Base-by-base conservation (phyloP, 2,888 invertebrate species). In the Cotesia congregata region DNA sequence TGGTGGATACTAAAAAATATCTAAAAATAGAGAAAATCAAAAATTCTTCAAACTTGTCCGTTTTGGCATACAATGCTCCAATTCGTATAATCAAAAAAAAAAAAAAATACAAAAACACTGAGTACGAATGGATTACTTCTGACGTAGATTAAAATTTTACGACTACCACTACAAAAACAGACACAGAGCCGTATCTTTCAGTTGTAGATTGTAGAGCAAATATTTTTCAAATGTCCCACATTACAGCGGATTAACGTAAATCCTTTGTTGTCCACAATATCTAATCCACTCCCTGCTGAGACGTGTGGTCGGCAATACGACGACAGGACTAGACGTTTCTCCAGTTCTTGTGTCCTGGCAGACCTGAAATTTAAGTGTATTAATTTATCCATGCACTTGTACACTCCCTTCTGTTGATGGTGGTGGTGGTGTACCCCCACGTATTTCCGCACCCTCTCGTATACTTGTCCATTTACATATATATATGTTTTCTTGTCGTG, bases 271-370 rank as follows among this genome's bases (percentile, higher is more conserved):
- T 76, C 41, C 76, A 20, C 41, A 17, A 80, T 79, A 78, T 80
- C 78, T 80, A 81, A 81, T 81, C 72, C 77, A 79, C 77, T 77
- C 72, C 79, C 80, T 38, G 79, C 76, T 74, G 79, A 30, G 74
- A 67, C 6, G 50, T 20, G 38, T 41, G 30, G n/a, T 73, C 60
- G n/a, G 38, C 40, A 17, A 59, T 17, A n/a, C 50, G 60, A 62
- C 50, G n/a, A 50, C 70, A 70, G 6, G 30, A 30, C 38, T n/a
- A 61, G 61, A 72, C 73, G 67, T 73, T 59, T 73, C 39, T 59
- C 72, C 67, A 17, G 40, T 30, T 30, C 30, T 30, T 30, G 30
- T 30, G 3, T 30, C 30, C 30, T 30, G 30, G 30, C 30, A 30
- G 30, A 30, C 12, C 40, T 67, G 7, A 62, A 73, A 73, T 41